These are phyloP conservation scores for Cinara cedri DNA, from an alignment of 2,888 invertebrate genomes.

Conservation along the genomic window DNA sequence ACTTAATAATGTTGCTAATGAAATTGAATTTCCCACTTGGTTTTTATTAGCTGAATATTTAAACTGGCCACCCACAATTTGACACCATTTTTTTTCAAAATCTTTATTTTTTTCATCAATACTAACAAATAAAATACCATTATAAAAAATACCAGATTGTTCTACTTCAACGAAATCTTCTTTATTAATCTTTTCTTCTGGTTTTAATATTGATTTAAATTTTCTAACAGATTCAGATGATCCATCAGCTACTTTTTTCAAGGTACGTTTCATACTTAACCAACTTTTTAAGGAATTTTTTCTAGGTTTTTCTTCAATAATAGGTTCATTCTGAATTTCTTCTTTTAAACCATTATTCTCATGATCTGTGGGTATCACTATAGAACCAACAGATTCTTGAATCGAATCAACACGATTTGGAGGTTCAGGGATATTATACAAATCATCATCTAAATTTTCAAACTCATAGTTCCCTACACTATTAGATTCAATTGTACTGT, in stretches of 20 bases:
- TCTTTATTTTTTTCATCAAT: conserved; percentile 53
- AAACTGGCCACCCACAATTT: conserved; percentile 32
- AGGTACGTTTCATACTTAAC: conserved; percentile 61
- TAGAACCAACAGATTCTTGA: conserved; percentile 59
- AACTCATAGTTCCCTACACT: conserved; percentile 25
- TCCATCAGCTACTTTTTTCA: conserved; percentile 60
- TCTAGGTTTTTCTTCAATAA: conserved; percentile 59
- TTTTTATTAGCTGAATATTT: conserved; percentile 47
- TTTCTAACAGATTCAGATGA: conserved; percentile 59
- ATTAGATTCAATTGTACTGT: conserved; percentile 31
- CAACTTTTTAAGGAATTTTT: conserved; percentile 59
- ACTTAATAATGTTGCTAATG: conserved; percentile 36
- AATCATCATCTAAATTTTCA: conserved; percentile 32
- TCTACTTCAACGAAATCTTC: conserved; percentile 25
- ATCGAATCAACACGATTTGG: conserved; percentile 60
- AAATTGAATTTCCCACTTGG: conserved; percentile 24
- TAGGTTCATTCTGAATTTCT: conserved; percentile 61
- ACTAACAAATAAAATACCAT: conserved; percentile 39
- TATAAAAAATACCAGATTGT: conserved; percentile 39
- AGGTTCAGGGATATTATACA: conserved; percentile 58
- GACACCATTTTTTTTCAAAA: conserved; percentile 50
- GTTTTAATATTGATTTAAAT: conserved; percentile 60
- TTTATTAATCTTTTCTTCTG: conserved; percentile 60
- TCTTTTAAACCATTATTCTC: conserved; percentile 57
- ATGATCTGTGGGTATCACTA: neutral